Percentiles rank a stretch among this genome's conserved stretches.
These are phyloP conservation scores for Aselliscus stoliczkanus DNA, from an alignment of 2,797 vertebrate genomes.

Conservation along the genomic window DNA sequence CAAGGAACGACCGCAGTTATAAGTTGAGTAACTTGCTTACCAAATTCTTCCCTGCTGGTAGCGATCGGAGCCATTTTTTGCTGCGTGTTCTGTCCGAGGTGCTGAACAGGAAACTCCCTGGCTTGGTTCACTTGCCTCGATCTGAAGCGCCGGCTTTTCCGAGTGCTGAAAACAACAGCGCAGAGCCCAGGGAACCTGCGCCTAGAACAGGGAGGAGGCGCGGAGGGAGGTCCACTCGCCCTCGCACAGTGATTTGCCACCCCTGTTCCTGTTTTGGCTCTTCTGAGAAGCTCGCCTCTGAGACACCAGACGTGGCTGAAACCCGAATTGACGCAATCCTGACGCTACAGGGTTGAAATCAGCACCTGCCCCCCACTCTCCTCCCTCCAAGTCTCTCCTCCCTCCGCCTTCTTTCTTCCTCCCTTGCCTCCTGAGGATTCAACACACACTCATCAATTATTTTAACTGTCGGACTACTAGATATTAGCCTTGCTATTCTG, in stretches of 20 bases:
- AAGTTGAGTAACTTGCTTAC: constrained; percentile 83
- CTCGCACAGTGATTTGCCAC: constrained; percentile 76
- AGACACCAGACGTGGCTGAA: constrained; percentile 83
- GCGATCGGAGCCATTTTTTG: constrained; percentile 91
- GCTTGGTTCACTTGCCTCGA: not conserved
- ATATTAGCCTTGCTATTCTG: constrained; percentile 68
- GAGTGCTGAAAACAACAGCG: constrained; percentile 46
- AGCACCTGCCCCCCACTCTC: constrained; percentile 78
- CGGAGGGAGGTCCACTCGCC: constrained; percentile 62
- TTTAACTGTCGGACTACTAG: constrained; percentile 81
- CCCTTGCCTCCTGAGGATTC: constrained; percentile 75
- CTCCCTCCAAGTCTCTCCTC: constrained; percentile 5
- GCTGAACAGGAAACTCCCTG: constrained; percentile 80
- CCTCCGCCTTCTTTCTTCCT: constrained; percentile 48
- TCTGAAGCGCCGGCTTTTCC: not conserved
- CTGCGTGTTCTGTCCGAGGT: constrained; percentile 84
- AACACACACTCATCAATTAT: constrained; percentile 82
- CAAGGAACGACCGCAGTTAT: not conserved
- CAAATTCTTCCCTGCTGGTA: constrained; percentile 86
- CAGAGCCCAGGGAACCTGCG: constrained; percentile 37
- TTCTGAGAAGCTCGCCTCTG: constrained; percentile 81
- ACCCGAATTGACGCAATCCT: constrained; percentile 93
- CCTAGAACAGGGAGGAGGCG: constrained; percentile 53
- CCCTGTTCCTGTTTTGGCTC: constrained; percentile 80
- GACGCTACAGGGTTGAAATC: constrained; percentile 91